These are phyloP conservation scores for Tapirus terrestris DNA, from an alignment of 2,113 vertebrate genomes.

Conservation along the genomic window DNA sequence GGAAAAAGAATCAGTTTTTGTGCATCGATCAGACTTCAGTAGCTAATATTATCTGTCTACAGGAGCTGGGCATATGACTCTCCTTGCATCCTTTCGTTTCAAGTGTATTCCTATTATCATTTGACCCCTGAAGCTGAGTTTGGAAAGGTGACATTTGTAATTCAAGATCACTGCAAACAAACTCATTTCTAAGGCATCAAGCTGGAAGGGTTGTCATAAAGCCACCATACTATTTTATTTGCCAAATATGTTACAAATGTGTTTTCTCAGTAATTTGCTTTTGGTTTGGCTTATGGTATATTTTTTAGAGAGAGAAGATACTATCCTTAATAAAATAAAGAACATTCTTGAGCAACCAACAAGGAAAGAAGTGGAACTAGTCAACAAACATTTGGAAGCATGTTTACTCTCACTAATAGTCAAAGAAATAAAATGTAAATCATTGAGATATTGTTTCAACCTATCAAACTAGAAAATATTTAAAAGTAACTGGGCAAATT, in stretches of 20 bases:
- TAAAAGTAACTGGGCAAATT: neutral
- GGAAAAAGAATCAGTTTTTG: neutral
- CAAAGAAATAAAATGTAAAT: conserved; percentile 24
- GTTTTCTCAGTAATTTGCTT: neutral
- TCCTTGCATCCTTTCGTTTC: neutral
- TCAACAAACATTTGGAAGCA: neutral
- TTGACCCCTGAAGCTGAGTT: neutral
- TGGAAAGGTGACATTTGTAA: conserved; percentile 14
- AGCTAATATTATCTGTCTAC: neutral
- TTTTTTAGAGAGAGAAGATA: neutral
- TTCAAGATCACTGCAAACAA: neutral
- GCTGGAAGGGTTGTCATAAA: neutral
- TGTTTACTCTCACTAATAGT: neutral
- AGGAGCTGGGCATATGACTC: neutral
- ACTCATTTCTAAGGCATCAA: conserved; percentile 4
- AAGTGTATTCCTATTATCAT: neutral
- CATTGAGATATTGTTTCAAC: neutral
- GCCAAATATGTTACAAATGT: neutral
- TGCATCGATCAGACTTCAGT: neutral
- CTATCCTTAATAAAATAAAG: conserved; percentile 1
- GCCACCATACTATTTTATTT: neutral
- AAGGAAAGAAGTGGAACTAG: neutral
- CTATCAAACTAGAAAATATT: neutral
- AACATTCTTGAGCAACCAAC: neutral
- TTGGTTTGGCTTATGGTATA: neutral